Evolutionary conservation across 1,140 invertebrate genomes (phyloP).

Genomic region (Samia ricini): DNA sequence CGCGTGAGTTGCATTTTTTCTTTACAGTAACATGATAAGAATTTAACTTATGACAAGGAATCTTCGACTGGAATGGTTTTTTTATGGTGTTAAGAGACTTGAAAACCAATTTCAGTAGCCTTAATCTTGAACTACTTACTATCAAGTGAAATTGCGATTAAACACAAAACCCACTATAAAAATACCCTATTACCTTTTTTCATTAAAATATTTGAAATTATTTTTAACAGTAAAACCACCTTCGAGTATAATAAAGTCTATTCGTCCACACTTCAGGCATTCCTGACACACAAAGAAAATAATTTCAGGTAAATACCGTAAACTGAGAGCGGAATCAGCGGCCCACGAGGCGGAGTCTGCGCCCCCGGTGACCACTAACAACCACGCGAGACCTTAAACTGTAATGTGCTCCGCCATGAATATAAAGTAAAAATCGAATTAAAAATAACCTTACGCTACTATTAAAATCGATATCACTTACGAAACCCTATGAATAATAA

Average conservation of each 20-base stretch:
- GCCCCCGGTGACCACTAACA: constrained; percentile 60
- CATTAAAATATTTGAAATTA: too few relatives aligned
- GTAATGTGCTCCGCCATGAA: not conserved
- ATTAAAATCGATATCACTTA: not conserved
- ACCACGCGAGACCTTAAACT: constrained; percentile 54
- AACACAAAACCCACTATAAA: too few relatives aligned
- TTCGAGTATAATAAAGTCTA: too few relatives aligned
- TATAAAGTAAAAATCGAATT: not conserved
- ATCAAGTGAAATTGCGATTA: too few relatives aligned
- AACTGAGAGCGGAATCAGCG: constrained; percentile 55
- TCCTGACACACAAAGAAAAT: not conserved
- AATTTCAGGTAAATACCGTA: constrained; percentile 61
- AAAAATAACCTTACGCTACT: not conserved
- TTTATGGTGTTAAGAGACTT: too few relatives aligned
- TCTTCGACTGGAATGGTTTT: too few relatives aligned
- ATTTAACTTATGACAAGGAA: too few relatives aligned
- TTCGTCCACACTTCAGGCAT: too few relatives aligned
- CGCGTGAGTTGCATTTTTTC: constrained; percentile 49
- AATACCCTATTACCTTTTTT: too few relatives aligned
- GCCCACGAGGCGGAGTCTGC: constrained; percentile 51
- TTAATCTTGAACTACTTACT: too few relatives aligned
- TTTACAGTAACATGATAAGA: not conserved
- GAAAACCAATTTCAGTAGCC: too few relatives aligned
- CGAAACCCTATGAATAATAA: not conserved
- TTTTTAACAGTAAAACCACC: too few relatives aligned